These are phyloP conservation scores for Nothura maculosa DNA, from an alignment of 2,797 vertebrate genomes.

Conservation along the genomic window DNA sequence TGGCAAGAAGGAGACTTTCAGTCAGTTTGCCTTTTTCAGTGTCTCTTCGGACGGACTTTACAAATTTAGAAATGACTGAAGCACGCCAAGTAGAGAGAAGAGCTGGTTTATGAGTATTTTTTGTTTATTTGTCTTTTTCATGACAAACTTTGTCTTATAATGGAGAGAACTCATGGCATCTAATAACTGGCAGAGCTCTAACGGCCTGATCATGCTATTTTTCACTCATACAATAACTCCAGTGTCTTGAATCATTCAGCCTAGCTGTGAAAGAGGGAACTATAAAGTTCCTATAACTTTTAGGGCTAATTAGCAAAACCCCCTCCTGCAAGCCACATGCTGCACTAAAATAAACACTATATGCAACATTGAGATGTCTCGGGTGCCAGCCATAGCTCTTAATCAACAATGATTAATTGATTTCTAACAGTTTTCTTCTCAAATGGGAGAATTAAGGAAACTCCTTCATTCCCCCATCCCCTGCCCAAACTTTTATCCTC, in stretches of 20 bases:
- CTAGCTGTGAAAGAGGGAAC: background rate
- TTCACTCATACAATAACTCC: background rate
- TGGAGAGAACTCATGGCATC: background rate
- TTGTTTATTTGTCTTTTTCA: background rate
- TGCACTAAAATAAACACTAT: constrained; percentile 1
- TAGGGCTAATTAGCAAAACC: constrained; percentile 7
- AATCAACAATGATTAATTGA: background rate
- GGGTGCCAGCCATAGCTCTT: background rate
- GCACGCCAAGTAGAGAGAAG: background rate
- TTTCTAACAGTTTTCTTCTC: background rate
- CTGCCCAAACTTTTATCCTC: background rate
- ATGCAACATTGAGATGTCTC: fast-evolving
- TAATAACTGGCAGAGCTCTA: background rate
- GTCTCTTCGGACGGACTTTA: background rate
- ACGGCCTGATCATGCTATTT: background rate
- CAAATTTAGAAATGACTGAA: background rate
- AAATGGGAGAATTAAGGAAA: background rate
- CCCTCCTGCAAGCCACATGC: background rate
- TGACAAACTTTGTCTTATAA: background rate
- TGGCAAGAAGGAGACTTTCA: background rate
- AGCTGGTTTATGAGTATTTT: background rate
- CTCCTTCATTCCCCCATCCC: background rate
- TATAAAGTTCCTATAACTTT: constrained; percentile 1
- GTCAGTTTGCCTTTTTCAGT: background rate
- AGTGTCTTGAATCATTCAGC: background rate